Evolutionary conservation across 2,888 invertebrate species (phyloP), one percentile per base, ranked within the genome.

Genomic region (Chrysina gloriosa): DNA sequence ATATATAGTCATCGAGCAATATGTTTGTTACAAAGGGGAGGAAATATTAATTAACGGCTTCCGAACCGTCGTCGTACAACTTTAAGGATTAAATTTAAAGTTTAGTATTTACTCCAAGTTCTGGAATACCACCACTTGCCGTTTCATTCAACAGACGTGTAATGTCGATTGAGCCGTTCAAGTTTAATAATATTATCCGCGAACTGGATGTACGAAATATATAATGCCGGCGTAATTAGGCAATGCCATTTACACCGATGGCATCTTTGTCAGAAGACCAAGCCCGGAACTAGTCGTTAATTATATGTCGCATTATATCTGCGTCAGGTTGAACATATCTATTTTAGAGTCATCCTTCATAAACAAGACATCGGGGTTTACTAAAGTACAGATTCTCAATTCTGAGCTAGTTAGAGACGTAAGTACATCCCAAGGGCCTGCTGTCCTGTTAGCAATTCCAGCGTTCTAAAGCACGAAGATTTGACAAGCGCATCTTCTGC

Each of bases 401-500:
- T 63, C 47, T 47, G 16, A 27, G 47, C 47, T 47, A 63, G 63
- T 63, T 58, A 58, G 58, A 16, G 42, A 36, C 42, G 21, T 58
- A 39, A 58, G 58, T 58, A 58, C 65, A 65, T 72, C 69, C 70
- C 70, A 27, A 23, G 72, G 71, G 71, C 34, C 67, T 52, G 56
- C 63, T 66, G 66, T 67, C 69, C 69, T 70, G 70, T 71, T 70
- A 71, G 64, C 64, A 64, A 69, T 71, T 64, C 68, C 66, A 19
- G 58, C 70, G 69, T 68, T 66, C 61, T 48, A 64, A 64, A 64
- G 48, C 50, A 34, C 36, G 7, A 14, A 48, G 63, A 64, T 64
- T 64, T 64, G 64, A 64, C 50, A 50, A 58, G 58, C 58, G 23
- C 25, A 25, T 39, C 39, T 58, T 11, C 23, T 36, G 39, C 39